Evolutionary conservation across 2,888 invertebrate species (phyloP), one percentile per base, ranked within the genome.

Genomic region (Lysandra bellargus): DNA sequence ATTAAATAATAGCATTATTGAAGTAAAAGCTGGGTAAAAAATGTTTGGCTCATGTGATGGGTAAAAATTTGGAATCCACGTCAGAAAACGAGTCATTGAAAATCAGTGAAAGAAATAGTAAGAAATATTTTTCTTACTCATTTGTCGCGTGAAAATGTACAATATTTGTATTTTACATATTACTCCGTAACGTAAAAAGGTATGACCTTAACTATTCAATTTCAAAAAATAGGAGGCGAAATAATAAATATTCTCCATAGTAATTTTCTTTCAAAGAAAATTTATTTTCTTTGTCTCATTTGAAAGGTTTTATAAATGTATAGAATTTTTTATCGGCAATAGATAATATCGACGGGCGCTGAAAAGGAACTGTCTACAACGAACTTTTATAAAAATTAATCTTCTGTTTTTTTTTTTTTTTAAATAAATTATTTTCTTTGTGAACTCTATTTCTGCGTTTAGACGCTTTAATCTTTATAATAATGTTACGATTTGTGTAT

Each of bases 261-360:
- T 37, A n/a, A 69, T 69, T 33, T 33, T 14, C 33, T 69, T 69
- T 37, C 33, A 14, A 12, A 69, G 69, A 69, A 37, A 33, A 69
- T 33, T 33, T 69, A 64, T 64, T 30, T 64, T 30, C 69, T 69
- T 69, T 69, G 69, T 69, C 69, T 69, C 69, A 69, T 69, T 69
- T 69, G 17, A 37, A 69, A 69, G 69, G 5, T 17, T 69, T 37
- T 69, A 33, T 69, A 69, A 69, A 33, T 69, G 9, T 69, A 33
- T 69, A 69, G 14, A 64, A 69, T 23, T 69, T 69, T 33, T 69
- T 69, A 69, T 69, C 69, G 14, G 33, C 33, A 37, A 69, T 37
- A 69, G 69, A 69, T 69, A 69, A 69, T 37, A 69, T 69, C 69
- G 69, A 37, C 33, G 69, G 69, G 12, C 33, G 9, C 12, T 64